Percentiles rank a stretch among this genome's conserved stretches.
Evolutionary conservation across 2,888 invertebrate species (phyloP).

Genomic region (Trypoxylon attenuatum): DNA sequence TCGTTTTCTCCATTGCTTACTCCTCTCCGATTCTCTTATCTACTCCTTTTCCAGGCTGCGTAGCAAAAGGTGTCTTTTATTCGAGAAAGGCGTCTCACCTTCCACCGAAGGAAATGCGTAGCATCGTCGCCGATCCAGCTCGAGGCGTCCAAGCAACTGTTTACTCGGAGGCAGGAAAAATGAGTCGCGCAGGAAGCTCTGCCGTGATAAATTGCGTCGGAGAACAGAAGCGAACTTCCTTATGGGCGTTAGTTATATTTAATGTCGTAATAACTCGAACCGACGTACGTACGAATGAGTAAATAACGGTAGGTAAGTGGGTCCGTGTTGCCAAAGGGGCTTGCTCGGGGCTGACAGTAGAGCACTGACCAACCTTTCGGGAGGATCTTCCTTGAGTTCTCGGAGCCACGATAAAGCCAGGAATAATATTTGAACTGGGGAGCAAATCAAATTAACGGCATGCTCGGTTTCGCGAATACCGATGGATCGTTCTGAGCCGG

Average conservation of each 20-base stretch:
- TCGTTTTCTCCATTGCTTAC: constrained; percentile 5
- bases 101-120: constrained; percentile 6
- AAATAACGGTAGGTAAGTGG: neutral
- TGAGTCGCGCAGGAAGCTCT: constrained; percentile 4
- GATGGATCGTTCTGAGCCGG: constrained; percentile 22
- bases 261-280: neutral
- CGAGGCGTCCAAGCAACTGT: constrained; percentile 10
- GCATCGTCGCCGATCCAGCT: constrained; percentile 19
- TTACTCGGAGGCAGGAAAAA: constrained; percentile 15
- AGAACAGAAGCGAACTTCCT: neutral
- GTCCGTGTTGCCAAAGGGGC: neutral
- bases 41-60: neutral
- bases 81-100: neutral
- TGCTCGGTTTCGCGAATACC: constrained; percentile 24
- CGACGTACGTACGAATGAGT: neutral
- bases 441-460: constrained; percentile 33
- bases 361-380: neutral
- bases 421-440: constrained; percentile 14
- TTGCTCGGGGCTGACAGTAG: neutral
- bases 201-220: constrained; percentile 21
- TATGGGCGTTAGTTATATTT: constrained; percentile 9
- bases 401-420: neutral
- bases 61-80: constrained; percentile 21
- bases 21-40: neutral
- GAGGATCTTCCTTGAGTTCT: neutral